Conservation (phyloP, 2,797 vertebrate species). For the Clarias fuscus region DNA sequence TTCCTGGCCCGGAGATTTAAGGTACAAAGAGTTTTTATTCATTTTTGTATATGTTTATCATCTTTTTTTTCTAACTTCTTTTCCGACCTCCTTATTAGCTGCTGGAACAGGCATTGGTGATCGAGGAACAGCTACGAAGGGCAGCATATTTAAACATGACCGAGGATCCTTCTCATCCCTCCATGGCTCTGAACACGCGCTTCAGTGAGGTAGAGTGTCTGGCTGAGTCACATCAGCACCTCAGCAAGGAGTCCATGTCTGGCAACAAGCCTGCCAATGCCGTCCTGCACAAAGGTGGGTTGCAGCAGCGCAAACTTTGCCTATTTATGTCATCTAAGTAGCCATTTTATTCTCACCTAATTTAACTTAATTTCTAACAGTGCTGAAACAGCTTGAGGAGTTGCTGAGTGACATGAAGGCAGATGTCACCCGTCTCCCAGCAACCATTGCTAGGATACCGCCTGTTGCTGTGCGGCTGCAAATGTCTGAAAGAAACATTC, state of each 20-base stretch:
- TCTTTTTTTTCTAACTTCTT: background rate
- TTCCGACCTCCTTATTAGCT: conserved; percentile 70
- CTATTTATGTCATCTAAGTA: background rate
- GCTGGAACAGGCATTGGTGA: conserved; percentile 94
- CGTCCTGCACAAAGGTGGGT: conserved; percentile 95
- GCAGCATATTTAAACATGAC: conserved; percentile 99
- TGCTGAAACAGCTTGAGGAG: conserved; percentile 97
- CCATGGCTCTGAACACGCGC: conserved; percentile 96
- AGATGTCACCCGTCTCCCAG: conserved; percentile 93
- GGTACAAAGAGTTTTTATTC: conserved; percentile 66
- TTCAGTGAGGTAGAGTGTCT: conserved; percentile 97
- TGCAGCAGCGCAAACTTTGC: background rate
- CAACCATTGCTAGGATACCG: conserved; percentile 95
- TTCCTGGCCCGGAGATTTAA: conserved; percentile 97
- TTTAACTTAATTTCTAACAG: conserved; percentile 64
- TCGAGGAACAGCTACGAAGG: conserved; percentile 93
- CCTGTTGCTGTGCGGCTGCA: conserved; percentile 93
- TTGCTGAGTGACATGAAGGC: conserved; percentile 98
- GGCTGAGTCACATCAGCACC: conserved; percentile 96
- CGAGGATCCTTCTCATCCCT: conserved; percentile 94
- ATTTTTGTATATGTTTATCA: background rate
- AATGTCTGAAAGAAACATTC: conserved; percentile 98
- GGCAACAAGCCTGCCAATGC: conserved; percentile 98
- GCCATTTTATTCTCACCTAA: background rate
- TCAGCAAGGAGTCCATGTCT: conserved; percentile 97